Conservation (phyloP, 2,113 vertebrate species). For the Bos indicus region DNA sequence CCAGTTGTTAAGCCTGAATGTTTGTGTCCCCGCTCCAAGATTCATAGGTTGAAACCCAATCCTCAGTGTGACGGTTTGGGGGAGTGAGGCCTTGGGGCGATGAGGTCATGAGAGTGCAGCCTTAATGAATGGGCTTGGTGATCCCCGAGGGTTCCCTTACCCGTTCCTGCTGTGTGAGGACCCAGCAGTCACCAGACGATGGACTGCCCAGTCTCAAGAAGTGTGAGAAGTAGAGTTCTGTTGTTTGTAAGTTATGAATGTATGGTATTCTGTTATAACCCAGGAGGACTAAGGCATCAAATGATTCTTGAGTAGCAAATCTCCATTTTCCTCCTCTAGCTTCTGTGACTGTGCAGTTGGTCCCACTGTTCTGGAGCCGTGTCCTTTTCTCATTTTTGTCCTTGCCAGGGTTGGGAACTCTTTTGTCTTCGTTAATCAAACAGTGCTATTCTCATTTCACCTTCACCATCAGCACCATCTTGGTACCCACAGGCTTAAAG, state of each 20-base stretch:
- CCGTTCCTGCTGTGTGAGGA: not conserved
- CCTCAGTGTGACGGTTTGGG: not conserved
- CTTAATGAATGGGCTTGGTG: not conserved
- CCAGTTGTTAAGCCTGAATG: not conserved
- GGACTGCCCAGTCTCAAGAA: not conserved
- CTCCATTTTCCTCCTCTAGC: not conserved
- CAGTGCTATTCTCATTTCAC: not conserved
- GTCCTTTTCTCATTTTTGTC: not conserved
- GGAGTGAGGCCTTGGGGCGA: not conserved
- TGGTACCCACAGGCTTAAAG: not conserved
- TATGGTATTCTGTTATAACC: not conserved
- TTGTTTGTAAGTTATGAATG: not conserved
- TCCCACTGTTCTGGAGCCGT: not conserved
- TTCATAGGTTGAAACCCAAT: not conserved
- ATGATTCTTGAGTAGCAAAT: not conserved
- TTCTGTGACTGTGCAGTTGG: not conserved
- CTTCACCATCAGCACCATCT: not conserved
- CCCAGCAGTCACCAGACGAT: not conserved
- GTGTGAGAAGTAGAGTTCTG: not conserved
- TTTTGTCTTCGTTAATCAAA: not conserved
- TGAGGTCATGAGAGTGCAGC: not conserved
- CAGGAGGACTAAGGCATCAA: accelerated
- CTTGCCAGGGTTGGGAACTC: not conserved
- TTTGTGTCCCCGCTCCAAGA: not conserved
- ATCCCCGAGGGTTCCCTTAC: not conserved